Evolutionary conservation across 2,888 invertebrate genomes (phyloP), one percentile per base, ranked within the genome.

Genomic region (Ophioninae sp.): DNA sequence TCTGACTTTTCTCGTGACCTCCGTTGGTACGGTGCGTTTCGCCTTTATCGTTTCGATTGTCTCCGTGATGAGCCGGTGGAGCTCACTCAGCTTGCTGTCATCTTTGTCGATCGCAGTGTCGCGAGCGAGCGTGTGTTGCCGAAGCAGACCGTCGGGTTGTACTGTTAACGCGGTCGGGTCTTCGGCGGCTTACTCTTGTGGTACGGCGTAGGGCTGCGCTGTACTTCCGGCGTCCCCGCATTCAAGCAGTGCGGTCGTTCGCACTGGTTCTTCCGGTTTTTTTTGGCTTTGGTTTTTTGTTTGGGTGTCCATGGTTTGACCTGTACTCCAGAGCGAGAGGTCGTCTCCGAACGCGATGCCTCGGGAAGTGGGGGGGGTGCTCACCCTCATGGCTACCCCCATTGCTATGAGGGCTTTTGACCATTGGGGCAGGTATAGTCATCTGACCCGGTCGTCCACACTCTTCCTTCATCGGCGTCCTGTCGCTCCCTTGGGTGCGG

Each of bases 391-490:
- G 44, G 23, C 59, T 75, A 80, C 75, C 75, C 57, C 67, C 73
- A 80, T 65, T 67, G 59, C 39, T 75, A 23, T 61, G 44, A 39
- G 74, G 57, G 65, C 80, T 75, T 65, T 57, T 37, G 75, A 30
- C 56, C 67, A 50, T 68, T 8, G 50, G 30, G 61, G 56, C 56
- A 39, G 73, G 65, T 3, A 65, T 8, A n/a, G 39, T 17, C 39
- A 65, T 17, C 39, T n/a, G 65, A 3, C 13, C 65, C 65, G 30
- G 30, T 30, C 78, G 2, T 80, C 17, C 79, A 80, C 79, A 17
- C 56, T 80, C 79, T 57, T 39, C 73, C 74, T 20, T 74, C 79
- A 80, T 80, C 74, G 67, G 79, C 79, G 65, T 80, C 79, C 74
- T 80, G 37, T n/a, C 74, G 74, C 79, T 74, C 74, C 74, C 79